phyloP scores from a whole-genome alignment of 2,797 vertebrate genomes.

The Sphenopsis melanotis region DNA sequence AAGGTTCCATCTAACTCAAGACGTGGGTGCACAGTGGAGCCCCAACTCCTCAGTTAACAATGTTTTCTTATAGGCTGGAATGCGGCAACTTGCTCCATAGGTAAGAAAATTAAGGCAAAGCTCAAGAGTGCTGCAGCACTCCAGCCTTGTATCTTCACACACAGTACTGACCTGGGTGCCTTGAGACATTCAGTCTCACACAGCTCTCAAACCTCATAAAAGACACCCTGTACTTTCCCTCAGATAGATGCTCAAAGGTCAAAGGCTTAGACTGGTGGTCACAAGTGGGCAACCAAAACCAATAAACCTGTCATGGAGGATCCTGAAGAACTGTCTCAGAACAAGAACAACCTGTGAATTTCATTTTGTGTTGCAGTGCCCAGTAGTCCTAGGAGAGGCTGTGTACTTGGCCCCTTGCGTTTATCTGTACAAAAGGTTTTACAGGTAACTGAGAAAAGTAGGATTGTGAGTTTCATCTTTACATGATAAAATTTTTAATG shows the following conservation, averaged over 20 bases:
- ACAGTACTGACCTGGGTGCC: neutral
- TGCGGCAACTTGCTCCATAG: neutral
- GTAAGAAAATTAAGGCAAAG: neutral
- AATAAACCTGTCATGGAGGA: neutral
- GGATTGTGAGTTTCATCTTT: neutral
- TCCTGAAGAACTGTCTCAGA: neutral
- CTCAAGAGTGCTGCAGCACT: neutral
- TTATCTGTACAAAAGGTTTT: neutral
- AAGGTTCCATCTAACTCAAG: neutral
- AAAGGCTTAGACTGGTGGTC: neutral
- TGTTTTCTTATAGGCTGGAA: neutral
- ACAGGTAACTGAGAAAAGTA: neutral
- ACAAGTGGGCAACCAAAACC: neutral
- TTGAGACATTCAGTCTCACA: neutral
- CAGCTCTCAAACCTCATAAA: neutral
- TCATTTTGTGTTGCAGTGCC: neutral
- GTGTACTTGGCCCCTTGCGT: neutral
- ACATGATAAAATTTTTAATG: conserved; percentile 8
- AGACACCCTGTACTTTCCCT: neutral
- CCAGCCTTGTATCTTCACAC: neutral
- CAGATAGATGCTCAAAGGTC: neutral
- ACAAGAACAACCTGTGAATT: neutral
- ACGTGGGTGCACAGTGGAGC: neutral
- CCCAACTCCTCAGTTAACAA: accelerated
- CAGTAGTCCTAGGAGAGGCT: neutral